Percentiles rank a stretch among this genome's conserved stretches.
phyloP scores from a whole-genome alignment of 1,140 invertebrate species.

The Tetragnatha versicolor region DNA sequence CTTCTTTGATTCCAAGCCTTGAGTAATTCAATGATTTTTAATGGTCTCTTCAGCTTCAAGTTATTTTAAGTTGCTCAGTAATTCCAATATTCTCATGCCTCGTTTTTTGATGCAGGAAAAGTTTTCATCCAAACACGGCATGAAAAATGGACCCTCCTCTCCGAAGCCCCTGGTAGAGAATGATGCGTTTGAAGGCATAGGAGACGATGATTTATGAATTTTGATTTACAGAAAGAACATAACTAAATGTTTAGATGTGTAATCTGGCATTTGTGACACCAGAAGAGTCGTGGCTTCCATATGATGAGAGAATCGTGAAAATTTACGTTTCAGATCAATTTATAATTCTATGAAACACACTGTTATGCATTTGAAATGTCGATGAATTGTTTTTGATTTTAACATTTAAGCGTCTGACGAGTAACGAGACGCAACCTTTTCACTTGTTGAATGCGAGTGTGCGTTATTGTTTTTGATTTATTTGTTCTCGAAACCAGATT shows the following conservation, averaged over 20 bases:
- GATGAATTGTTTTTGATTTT: not conserved
- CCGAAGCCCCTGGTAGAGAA: conserved; percentile 75
- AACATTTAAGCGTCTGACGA: not conserved
- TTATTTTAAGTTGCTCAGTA: too few species aligned
- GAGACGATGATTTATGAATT: conserved; percentile 83
- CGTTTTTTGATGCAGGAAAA: conserved; percentile 23
- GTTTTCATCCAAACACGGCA: conserved; percentile 41
- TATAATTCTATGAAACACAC: not conserved
- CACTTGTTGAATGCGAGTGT: not conserved
- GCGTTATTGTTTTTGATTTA: conserved; percentile 20
- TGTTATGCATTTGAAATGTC: not conserved
- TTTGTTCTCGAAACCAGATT: conserved; percentile 15
- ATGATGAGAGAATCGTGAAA: conserved; percentile 1
- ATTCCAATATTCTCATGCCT: too few species aligned
- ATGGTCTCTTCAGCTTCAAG: too few species aligned
- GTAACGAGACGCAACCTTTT: not conserved
- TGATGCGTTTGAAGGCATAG: conserved; percentile 88
- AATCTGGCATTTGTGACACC: too few species aligned
- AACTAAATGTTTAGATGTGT: not conserved
- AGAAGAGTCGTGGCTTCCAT: not conserved
- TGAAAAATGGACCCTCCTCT: conserved; percentile 62
- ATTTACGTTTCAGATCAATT: not conserved
- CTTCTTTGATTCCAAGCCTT: not conserved
- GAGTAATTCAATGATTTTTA: too few species aligned
- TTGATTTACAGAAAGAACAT: too few species aligned